Evolutionary conservation across 2,797 vertebrate species (phyloP), one percentile per base, ranked within the genome.

Genomic region (Heteromormyrus szaboi): DNA sequence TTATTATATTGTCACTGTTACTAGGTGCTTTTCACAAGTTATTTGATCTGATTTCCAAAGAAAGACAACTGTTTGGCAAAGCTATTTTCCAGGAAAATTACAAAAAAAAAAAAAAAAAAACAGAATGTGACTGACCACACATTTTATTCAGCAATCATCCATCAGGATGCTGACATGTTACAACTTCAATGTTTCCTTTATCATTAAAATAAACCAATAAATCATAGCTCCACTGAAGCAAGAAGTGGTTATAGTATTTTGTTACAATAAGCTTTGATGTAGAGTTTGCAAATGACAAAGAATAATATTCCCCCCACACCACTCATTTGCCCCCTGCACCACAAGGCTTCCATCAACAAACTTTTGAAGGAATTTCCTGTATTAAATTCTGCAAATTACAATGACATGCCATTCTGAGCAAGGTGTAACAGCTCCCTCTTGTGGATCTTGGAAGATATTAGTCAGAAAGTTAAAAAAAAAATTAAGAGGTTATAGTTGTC

Each of bases 341-440:
- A 19, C 68, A 37, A 76, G 68, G 29, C 44, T 48, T 86, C 25
- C 48, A 51, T 54, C 48, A 50, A 54, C 29, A 86, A 53, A 54
- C 25, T 56, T 86, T 56, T 86, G 50, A 86, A 51, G 46, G 22
- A 54, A 86, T 51, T 37, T 54, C 44, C 79, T 46, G 79, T 53
- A 86, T 83, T 56, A 2, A 86, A 86, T 54, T 86, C 48, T 86
- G 51, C 14, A 37, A 29, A 86, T 86, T 54, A 54, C 48, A 86
- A 33, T 17, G 17, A 46, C 17, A 50, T 33, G 9, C 62, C 11
- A n/a, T 25, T 50, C 37, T 46, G 4, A 65, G 29, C 29, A 89
- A 88, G 59, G 89, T 72, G 48, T 86, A 88, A 88, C 59, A 88
- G 87, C 89, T 17, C 89, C 29, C 76, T 89, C 89, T 88, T 46